These are phyloP conservation scores for Drosophila merina DNA, from an alignment of 2,888 invertebrate genomes.

Conservation along the genomic window DNA sequence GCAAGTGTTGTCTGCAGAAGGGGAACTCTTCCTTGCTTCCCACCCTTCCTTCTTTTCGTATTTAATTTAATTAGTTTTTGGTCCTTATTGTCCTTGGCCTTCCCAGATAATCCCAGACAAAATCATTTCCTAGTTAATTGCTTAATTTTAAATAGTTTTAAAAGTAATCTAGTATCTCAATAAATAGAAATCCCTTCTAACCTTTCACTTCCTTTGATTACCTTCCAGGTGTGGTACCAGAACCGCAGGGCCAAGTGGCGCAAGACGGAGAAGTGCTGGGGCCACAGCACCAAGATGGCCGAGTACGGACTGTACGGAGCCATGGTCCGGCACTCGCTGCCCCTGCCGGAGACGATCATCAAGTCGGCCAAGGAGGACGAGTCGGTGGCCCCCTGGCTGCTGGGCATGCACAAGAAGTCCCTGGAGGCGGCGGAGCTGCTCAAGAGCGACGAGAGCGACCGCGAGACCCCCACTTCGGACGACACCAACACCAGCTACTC, in stretches of 20 bases:
- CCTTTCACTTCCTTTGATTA: not conserved
- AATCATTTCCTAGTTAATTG: slow-evolving; percentile 19
- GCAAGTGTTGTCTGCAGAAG: slow-evolving; percentile 46
- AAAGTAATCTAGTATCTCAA: not conserved
- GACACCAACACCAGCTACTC: slow-evolving; percentile 86
- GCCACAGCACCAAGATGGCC: slow-evolving; percentile 99
- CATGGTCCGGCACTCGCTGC: slow-evolving; percentile 99
- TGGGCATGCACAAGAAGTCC: slow-evolving; percentile 98
- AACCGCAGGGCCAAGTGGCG: slow-evolving; percentile 99
- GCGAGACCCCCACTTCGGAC: slow-evolving; percentile 86
- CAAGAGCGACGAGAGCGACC: slow-evolving; percentile 90
- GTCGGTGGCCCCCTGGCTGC: slow-evolving; percentile 98
- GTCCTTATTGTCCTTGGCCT: slow-evolving; percentile 40
- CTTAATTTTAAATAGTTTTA: not conserved
- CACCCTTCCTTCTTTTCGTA: slow-evolving; percentile 38
- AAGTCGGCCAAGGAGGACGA: slow-evolving; percentile 98
- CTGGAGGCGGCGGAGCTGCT: slow-evolving; percentile 98
- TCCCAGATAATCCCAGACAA: slow-evolving; percentile 7
- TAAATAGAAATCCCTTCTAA: not conserved
- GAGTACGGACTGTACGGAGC: slow-evolving; percentile 99
- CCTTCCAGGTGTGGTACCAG: slow-evolving; percentile 96
- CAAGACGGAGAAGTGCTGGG: slow-evolving; percentile 99
- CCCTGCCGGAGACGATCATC: slow-evolving; percentile 98
- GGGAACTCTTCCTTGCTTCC: not conserved
- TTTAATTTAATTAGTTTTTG: slow-evolving; percentile 76